Evolutionary conservation across 92 coral and sea anemone species (phyloP).

Genomic region (Porites divaricata): DNA sequence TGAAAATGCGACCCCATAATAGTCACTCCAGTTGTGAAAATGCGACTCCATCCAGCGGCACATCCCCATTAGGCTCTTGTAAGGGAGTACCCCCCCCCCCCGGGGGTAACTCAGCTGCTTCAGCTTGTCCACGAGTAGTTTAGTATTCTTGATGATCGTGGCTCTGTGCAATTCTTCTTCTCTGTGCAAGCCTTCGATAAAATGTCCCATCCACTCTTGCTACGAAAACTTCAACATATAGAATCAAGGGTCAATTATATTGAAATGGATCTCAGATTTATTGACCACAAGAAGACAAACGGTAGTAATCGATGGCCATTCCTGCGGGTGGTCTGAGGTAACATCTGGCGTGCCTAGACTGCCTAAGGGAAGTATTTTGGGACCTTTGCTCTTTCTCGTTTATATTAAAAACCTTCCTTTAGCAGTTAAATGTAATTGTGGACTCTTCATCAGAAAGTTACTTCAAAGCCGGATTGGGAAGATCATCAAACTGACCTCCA

Average conservation of each 20-base stretch:
- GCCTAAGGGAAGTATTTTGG: too few relatives aligned
- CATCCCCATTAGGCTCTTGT: too few relatives aligned
- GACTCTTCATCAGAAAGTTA: not conserved
- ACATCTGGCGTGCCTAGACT: too few relatives aligned
- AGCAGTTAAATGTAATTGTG: not conserved
- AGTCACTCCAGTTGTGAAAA: too few relatives aligned
- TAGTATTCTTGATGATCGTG: slow-evolving; percentile 37
- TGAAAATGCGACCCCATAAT: too few relatives aligned
- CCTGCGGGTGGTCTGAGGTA: too few relatives aligned
- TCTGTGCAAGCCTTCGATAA: slow-evolving; percentile 15
- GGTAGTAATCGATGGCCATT: not conserved
- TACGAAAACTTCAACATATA: not conserved
- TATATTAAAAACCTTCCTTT: too few relatives aligned
- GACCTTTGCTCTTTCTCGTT: too few relatives aligned
- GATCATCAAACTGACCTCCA: not conserved
- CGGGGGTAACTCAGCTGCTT: slow-evolving; percentile 42
- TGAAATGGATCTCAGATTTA: not conserved
- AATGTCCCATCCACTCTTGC: not conserved
- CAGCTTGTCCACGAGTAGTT: not conserved
- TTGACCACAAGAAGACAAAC: not conserved
- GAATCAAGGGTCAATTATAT: too few relatives aligned
- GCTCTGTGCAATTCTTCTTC: slow-evolving; percentile 44
- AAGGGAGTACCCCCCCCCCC: too few relatives aligned
- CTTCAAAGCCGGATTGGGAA: too few relatives aligned
- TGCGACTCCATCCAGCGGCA: too few relatives aligned